phyloP scores from a whole-genome alignment of 2,888 invertebrate species.

The Drosophila eohydei region DNA sequence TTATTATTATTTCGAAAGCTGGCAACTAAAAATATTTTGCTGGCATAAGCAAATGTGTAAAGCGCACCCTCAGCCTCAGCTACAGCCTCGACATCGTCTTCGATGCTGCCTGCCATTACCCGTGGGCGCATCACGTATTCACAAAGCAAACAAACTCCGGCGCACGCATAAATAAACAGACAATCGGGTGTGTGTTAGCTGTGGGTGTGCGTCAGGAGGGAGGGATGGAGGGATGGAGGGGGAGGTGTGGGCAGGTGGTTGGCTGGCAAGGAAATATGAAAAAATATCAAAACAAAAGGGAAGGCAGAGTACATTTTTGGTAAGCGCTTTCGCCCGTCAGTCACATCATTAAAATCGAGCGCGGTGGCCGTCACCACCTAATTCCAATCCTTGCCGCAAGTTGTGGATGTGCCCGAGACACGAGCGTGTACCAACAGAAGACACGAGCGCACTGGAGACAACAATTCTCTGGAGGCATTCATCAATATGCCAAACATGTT shows the following conservation, averaged over 20 bases:
- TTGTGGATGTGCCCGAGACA: constrained; percentile 45
- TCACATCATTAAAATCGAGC: constrained; percentile 80
- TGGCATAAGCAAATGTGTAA: constrained; percentile 55
- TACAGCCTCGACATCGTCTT: neutral
- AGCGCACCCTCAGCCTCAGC: neutral
- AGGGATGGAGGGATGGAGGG: neutral
- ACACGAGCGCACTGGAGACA: constrained; percentile 30
- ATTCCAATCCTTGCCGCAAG: constrained; percentile 77
- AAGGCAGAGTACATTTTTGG: constrained; percentile 42
- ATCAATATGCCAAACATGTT: constrained; percentile 81
- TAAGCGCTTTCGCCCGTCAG: constrained; percentile 59
- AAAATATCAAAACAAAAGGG: constrained; percentile 59
- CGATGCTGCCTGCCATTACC: constrained; percentile 35
- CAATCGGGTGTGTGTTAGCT: constrained; percentile 2
- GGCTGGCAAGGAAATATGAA: constrained; percentile 47
- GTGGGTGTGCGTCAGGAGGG: neutral
- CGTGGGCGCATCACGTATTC: constrained; percentile 76
- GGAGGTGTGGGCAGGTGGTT: neutral
- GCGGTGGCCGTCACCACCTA: constrained; percentile 60
- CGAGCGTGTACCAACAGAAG: constrained; percentile 6
- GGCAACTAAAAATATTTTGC: constrained; percentile 50
- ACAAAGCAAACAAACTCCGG: constrained; percentile 77
- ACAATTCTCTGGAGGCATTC: constrained; percentile 77
- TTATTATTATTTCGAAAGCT: constrained; percentile 61
- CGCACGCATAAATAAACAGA: constrained; percentile 75